Base-by-base conservation (phyloP, 23 tunicate genomes). In the Botrylloides violaceus region DNA sequence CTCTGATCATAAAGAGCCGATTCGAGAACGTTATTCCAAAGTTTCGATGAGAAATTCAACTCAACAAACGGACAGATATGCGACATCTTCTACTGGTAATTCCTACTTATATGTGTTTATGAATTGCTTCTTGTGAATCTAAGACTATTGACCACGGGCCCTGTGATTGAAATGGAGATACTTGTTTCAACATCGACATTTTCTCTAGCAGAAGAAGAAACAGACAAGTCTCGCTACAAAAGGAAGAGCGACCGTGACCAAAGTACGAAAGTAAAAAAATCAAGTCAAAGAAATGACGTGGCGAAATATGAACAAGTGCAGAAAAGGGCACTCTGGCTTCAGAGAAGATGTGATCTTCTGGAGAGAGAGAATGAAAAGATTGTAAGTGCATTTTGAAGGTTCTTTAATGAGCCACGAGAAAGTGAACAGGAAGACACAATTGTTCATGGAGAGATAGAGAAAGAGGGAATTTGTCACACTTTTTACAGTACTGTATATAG, bases 281-380 rank as follows among this genome's bases (percentile, higher is more conserved):
- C 12, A 9, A 15, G 12, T 43, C 53, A 15, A 7, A 37, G 28
- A 37, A 35, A 1, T 4, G 58, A 43, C 47, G 70, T 34, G 26
- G 35, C 25, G 29, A 68, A 76, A 76, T 61, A 60, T 43, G 71
- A 63, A 22, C 68, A 76, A 61, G 71, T 76, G 34, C 79, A 84
- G 72, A 66, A 38, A 7, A 35, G 49, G 33, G 30, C 78, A 34
- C 32, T 59, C 18, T 34, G 59, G 7, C 61, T 78, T 30, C 83
- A 78, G 34, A 53, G 59, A 58, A 70, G 76, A 56, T 84, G 92
- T 49, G 77, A 84, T 36, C 49, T 78, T 3, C 61, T 84, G 36
- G 92, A 77, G 7, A 71, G 78, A 20, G 92, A 84, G 72, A 84
- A 78, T 49, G 29, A 61, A 25, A 72, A 78, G 12, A 65, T 73